Base-by-base conservation (phyloP, 2,113 vertebrate genomes). In the Macrotis lagotis region DNA sequence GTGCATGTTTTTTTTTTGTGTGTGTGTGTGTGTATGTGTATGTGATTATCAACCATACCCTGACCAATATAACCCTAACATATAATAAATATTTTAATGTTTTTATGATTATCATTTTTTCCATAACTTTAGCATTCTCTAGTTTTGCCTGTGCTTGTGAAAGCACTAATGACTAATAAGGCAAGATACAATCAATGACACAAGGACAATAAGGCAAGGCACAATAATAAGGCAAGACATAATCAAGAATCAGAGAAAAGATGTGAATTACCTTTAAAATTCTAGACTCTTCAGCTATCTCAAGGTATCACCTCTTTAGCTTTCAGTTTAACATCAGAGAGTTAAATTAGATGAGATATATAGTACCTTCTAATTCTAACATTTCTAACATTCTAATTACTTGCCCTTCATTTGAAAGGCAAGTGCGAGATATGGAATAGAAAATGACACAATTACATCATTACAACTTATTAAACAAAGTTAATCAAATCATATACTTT, bases 401-500 rank as follows among this genome's bases (percentile, higher is more conserved):
- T 66, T 66, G 28, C 55, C 0, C 12, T 66, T 12, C n/a, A n/a
- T n/a, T n/a, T n/a, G n/a, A n/a, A n/a, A n/a, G n/a, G n/a, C n/a
- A 26, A 8, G 3, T 59, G 90, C 53, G n/a, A 94, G 50, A 52
- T 48, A 25, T 22, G 53, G 28, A 48, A 52, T 91, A 94, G 74
- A 55, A 74, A 59, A 50, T 51, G 50, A 28, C 28, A 44, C 26
- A 24, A 49, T 93, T 94, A 88, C 94, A 88, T 96, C 49, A 92
- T 95, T 59, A 90, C 93, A 90, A 55, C 9, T 25, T 93, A 44
- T 51, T 24, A 25, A 95, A 90, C 25, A 11, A 93, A 93, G 89
- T 50, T 51, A 95, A 8, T 28, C 25, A 26, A 26, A 51, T 52
- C 59, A 95, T 88, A 10, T 11, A 90, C 25, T 92, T 95, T 66